Conservation (phyloP, 1,140 invertebrate species). For the Camponotus pennsylvanicus region DNA sequence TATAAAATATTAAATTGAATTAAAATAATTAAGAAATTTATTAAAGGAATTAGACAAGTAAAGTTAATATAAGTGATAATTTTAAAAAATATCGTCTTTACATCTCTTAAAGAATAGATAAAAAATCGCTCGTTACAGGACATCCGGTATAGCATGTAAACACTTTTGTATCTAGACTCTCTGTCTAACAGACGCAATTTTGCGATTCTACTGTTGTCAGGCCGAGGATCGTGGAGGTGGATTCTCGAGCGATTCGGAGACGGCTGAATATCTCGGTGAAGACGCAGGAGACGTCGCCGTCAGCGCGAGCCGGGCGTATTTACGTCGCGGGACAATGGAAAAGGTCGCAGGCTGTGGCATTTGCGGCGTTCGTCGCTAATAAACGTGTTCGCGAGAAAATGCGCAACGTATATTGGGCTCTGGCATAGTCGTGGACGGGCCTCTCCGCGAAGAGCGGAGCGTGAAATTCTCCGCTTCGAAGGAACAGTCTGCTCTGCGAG, state of each 20-base stretch:
- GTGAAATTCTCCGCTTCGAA: constrained; percentile 35
- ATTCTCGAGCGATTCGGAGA: neutral
- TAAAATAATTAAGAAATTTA: no score
- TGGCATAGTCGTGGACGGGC: constrained; percentile 13
- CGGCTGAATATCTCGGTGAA: constrained; percentile 3
- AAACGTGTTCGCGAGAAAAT: constrained; percentile 67
- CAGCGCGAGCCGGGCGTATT: constrained; percentile 16
- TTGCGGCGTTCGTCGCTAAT: constrained; percentile 60
- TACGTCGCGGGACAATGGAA: constrained; percentile 59
- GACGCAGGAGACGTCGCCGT: neutral
- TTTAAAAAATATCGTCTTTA: neutral
- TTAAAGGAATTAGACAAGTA: no score
- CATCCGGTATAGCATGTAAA: neutral
- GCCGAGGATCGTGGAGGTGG: neutral
- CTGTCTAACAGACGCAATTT: neutral
- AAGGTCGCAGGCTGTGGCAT: constrained; percentile 61
- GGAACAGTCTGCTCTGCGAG: neutral
- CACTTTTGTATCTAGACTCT: neutral
- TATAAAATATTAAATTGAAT: no score
- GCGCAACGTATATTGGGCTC: constrained; percentile 37
- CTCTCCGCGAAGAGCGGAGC: constrained; percentile 2
- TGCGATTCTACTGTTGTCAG: neutral
- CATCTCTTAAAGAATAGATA: neutral
- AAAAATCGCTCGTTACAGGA: neutral
- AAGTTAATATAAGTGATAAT: no score